Evolutionary conservation across 2,888 invertebrate genomes (phyloP), one percentile per base, ranked within the genome.

Genomic region (Pedicia rivosa): DNA sequence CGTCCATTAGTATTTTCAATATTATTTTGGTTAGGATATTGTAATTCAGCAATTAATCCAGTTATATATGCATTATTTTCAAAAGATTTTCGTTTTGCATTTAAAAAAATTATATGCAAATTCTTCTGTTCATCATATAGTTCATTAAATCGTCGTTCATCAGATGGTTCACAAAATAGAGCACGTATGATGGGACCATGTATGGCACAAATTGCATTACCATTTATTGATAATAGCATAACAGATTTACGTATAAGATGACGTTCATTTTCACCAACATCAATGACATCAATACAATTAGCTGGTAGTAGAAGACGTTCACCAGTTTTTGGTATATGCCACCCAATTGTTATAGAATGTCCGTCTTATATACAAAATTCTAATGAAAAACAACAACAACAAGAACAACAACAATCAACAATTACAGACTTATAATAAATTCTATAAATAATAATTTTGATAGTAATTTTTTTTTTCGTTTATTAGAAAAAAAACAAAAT

Each of bases 21-120:
- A 30, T 73, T 92, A 27, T 94, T 95, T 64, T 97, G 95, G 94
- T 69, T 97, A 38, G 97, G 95, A 7, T 95, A 95, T 63, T 90
- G 91, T 64, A 95, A 95, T 61, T 90, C 90, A 4, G 94, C 92
- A 26, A 80, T 94, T 48, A 95, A 94, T 57, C 94, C 94, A 0
- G 74, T 88, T 48, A 90, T 94, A 45, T 94, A 94, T 59, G 92
- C 91, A 3, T 70, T 91, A 40, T 92, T 92, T 64, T 88, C 90
- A 34, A 82, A 86, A 57, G 92, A 94, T 62, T 94, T 92, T 63
- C 76, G 92, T 44, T 84, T 83, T 54, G 92, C 92, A 32, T 94
- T 94, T 66, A 88, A 88, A 62, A 76, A 82, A 46, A 88, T 94
- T 46, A 76, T 92, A 46, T 88, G 87, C 62, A 75, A 78, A 48